Conservation (phyloP, 2,888 invertebrate genomes). For the Gibbula magus region DNA sequence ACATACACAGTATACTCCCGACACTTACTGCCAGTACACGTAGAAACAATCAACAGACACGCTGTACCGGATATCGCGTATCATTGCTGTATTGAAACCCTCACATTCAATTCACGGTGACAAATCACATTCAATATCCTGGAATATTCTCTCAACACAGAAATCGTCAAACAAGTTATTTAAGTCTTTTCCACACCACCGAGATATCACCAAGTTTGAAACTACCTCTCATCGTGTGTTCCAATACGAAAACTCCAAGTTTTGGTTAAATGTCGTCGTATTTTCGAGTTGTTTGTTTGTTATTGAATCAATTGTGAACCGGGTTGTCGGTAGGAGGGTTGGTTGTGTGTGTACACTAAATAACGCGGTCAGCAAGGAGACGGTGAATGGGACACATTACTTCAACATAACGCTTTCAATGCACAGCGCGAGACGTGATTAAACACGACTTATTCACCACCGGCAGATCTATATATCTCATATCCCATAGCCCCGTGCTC, state of each 20-base stretch:
- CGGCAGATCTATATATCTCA: background rate
- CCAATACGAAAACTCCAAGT: background rate
- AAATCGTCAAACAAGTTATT: too few species aligned
- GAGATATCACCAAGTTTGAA: background rate
- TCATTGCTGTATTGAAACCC: too few species aligned
- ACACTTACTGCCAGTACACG: too few species aligned
- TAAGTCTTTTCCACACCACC: background rate
- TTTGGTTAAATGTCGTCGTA: background rate
- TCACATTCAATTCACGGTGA: too few species aligned
- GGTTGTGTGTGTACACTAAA: background rate
- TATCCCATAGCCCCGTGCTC: too few species aligned
- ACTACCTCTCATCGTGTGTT: background rate
- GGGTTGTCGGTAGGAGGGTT: background rate
- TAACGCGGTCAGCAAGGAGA: background rate
- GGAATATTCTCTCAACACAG: too few species aligned
- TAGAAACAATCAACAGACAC: too few species aligned
- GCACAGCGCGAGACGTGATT: constrained; percentile 13
- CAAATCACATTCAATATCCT: too few species aligned
- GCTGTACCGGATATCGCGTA: too few species aligned
- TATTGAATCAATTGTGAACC: background rate
- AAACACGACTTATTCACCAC: background rate
- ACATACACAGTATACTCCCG: too few species aligned
- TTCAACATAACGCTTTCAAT: constrained; percentile 8
- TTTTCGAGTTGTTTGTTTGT: background rate
- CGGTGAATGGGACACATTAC: background rate